Percentiles rank a stretch among this genome's conserved stretches.
Evolutionary conservation across 2,888 invertebrate species (phyloP).

Genomic region (Scrobipalpa costella): DNA sequence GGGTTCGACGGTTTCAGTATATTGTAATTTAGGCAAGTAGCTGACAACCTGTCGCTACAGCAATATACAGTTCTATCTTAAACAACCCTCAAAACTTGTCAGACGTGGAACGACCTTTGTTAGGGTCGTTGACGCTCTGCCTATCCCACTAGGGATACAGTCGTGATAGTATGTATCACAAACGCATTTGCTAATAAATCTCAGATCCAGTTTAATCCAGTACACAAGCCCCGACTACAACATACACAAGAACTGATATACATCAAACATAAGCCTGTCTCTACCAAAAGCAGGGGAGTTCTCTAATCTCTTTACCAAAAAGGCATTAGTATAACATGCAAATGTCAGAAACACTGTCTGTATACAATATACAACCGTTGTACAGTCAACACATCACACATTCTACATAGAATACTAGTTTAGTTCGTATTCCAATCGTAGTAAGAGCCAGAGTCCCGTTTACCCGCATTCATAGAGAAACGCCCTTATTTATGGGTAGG

Average conservation of each 20-base stretch:
- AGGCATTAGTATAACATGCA: conserved; percentile 22
- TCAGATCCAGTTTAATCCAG: not conserved
- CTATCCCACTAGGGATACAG: too few relatives aligned
- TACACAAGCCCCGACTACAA: not conserved
- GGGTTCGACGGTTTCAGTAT: too few relatives aligned
- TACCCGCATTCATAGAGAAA: too few relatives aligned
- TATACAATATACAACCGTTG: not conserved
- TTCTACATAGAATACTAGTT: not conserved
- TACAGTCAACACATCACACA: not conserved
- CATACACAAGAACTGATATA: not conserved
- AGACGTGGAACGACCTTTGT: too few relatives aligned
- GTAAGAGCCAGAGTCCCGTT: not conserved
- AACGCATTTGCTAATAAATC: not conserved
- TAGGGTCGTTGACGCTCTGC: too few relatives aligned
- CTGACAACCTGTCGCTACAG: too few relatives aligned
- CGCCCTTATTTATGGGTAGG: too few relatives aligned
- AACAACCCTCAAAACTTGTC: too few relatives aligned
- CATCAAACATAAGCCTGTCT: not conserved
- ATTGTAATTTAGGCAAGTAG: too few relatives aligned
- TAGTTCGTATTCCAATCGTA: not conserved
- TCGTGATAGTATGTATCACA: too few relatives aligned
- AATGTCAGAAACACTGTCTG: conserved; percentile 16
- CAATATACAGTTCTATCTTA: too few relatives aligned
- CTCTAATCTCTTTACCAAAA: conserved; percentile 22
- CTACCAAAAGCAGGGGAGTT: conserved; percentile 1